Base-by-base conservation (phyloP, 1,140 invertebrate genomes). In the Brachystomella parvula region DNA sequence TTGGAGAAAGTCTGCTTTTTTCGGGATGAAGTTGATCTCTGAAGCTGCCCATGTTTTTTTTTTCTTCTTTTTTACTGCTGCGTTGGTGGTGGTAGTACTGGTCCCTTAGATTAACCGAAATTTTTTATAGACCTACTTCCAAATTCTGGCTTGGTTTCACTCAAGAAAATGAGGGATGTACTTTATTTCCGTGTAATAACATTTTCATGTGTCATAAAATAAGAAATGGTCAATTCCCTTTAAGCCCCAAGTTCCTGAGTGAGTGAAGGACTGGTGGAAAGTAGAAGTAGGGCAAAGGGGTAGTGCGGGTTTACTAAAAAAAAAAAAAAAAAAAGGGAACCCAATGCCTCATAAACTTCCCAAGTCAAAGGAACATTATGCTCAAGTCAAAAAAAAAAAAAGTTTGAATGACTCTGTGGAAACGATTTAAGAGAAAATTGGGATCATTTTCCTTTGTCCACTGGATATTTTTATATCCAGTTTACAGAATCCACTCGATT, bases 171-270 rank as follows among this genome's bases (percentile, higher is more conserved):
- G 49, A 53, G 24, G 49, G 49, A 53, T 53, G 24, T 53, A 19
- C 49, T 53, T 53, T 53, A 53, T 53, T 15, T 24, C 49, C 12
- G 49, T 53, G 49, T 53, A 53, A 53, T 53, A 53, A 53, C 49
- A 53, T 53, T 53, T 53, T 53, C 49, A 53, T 53, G 49, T 53
- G 49, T 53, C 49, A 53, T 53, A 53, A 53, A 53, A 53, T 53
- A 26, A 53, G 49, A 53, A 53, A 53, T 53, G 49, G 49, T 53
- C 49, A 53, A 17, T 53, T 15, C 49, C 49, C 49, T 53, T 15
- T 53, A 53, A 24, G 24, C 49, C 24, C 49, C 21, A 12, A 19
- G 9, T 24, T 53, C 49, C 49, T 9, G 35, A 6, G 35, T 39
- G 19, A 19, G 35, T 19, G 35, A 19, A 39, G 35, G 35, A 9